phyloP scores from a whole-genome alignment of 2,113 vertebrate species.

The Pimephales promelas region DNA sequence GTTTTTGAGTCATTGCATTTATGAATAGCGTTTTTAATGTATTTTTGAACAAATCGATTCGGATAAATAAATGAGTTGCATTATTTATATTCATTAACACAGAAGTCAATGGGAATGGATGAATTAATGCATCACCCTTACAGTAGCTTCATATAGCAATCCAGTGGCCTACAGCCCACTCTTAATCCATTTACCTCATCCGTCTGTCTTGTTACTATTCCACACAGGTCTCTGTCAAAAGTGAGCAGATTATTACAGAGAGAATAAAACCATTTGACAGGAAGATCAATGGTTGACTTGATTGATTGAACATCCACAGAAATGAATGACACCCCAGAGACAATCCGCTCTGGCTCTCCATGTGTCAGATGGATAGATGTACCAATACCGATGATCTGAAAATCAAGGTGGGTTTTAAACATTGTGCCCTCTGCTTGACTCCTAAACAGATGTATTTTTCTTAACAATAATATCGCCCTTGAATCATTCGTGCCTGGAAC shows the following conservation, averaged over 20 bases:
- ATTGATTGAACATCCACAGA: constrained; percentile 73
- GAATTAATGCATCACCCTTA: neutral
- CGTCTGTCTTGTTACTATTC: constrained; percentile 59
- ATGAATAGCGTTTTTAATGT: too few species aligned
- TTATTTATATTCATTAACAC: neutral
- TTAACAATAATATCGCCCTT: neutral
- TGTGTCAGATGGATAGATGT: constrained; percentile 47
- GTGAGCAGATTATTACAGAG: constrained; percentile 70
- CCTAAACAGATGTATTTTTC: constrained; percentile 8
- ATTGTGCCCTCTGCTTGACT: constrained; percentile 28
- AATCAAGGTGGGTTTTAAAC: constrained; percentile 66
- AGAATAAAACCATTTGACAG: constrained; percentile 73
- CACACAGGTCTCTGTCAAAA: constrained; percentile 67
- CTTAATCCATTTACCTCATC: constrained; percentile 61
- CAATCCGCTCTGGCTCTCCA: constrained; percentile 51
- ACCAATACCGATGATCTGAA: constrained; percentile 46
- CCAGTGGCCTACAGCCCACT: constrained; percentile 42
- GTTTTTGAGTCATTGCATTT: too few species aligned
- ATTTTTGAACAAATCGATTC: too few species aligned
- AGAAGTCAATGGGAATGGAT: neutral
- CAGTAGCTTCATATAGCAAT: neutral
- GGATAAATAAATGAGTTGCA: too few species aligned
- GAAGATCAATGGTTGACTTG: constrained; percentile 70
- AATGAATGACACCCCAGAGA: constrained; percentile 69
- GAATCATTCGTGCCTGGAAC: constrained; percentile 9